Percentiles rank a stretch among this genome's conserved stretches.
Evolutionary conservation across 2,888 invertebrate species (phyloP).

Genomic region (Chalcis sispes): DNA sequence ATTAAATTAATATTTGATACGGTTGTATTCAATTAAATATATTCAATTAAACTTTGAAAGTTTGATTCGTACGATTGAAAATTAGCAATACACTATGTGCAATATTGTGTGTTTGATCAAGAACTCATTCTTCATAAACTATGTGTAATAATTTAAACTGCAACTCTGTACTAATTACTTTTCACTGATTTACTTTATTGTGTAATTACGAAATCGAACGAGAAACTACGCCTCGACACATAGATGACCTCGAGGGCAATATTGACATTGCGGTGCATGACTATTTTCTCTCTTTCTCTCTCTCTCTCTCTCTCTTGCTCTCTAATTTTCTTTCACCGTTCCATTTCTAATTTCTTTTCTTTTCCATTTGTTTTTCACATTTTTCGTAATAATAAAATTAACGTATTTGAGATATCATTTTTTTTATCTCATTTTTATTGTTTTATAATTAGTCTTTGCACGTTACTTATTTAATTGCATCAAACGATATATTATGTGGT

Average conservation of each 20-base stretch:
- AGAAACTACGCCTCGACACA: neutral
- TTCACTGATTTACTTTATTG: constrained; percentile 5
- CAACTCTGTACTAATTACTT: constrained; percentile 28
- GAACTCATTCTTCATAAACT: neutral
- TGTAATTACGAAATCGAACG: constrained; percentile 35
- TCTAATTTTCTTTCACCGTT: neutral
- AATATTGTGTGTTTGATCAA: too few relatives aligned
- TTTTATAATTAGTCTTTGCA: too few relatives aligned
- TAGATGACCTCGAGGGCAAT: constrained; percentile 18
- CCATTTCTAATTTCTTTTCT: neutral
- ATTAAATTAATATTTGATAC: too few relatives aligned
- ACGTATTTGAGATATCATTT: too few relatives aligned
- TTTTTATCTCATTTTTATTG: too few relatives aligned
- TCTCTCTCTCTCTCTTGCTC: neutral
- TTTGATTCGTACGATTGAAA: too few relatives aligned
- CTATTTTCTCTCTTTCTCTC: neutral
- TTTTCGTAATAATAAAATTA: too few relatives aligned
- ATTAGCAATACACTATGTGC: too few relatives aligned
- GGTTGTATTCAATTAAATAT: too few relatives aligned
- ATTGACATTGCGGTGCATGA: constrained; percentile 34
- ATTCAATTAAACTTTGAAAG: too few relatives aligned
- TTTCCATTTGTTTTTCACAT: neutral
- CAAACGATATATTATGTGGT: too few relatives aligned
- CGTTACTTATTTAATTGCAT: too few relatives aligned
- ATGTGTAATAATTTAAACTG: constrained; percentile 2